Percentiles rank a stretch among this genome's conserved stretches.
phyloP scores from a whole-genome alignment of 2,113 vertebrate species.

The Tricholaema leucomelas region DNA sequence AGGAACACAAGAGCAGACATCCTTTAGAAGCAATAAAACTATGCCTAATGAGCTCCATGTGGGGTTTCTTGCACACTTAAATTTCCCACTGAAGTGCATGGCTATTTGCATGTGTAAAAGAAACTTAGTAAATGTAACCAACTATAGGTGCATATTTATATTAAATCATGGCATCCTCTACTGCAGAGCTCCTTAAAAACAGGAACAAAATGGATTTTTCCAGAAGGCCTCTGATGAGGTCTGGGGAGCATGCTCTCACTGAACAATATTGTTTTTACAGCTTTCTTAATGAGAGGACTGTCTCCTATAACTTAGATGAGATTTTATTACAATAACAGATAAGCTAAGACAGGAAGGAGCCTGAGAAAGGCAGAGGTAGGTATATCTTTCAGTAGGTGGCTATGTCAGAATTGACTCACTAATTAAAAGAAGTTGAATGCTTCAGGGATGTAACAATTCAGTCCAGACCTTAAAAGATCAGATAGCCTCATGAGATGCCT shows the following conservation, averaged over 20 bases:
- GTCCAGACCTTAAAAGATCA: constrained; percentile 12
- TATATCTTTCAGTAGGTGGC: constrained; percentile 24
- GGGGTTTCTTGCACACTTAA: background rate
- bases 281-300: background rate
- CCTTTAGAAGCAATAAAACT: constrained; percentile 11
- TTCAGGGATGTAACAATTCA: constrained; percentile 17
- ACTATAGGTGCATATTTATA: background rate
- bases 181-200: background rate
- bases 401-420: constrained; percentile 16
- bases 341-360: constrained; percentile 14
- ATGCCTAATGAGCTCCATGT: constrained; percentile 19
- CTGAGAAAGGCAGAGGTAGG: background rate
- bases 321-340: constrained; percentile 32
- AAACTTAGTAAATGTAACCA: background rate
- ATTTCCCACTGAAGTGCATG: background rate
- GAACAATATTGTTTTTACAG: background rate
- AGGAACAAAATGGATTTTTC: background rate
- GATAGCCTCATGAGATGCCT: background rate
- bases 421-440: constrained; percentile 29
- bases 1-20: background rate
- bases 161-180: background rate
- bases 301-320: background rate
- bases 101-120: background rate
- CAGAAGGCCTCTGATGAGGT: background rate
- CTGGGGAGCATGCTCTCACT: background rate